A percentile compares a stretch with the other conserved stretches of the same genome.
phyloP scores from a whole-genome alignment of 2,113 vertebrate genomes.

The Engraulis encrasicolus region DNA sequence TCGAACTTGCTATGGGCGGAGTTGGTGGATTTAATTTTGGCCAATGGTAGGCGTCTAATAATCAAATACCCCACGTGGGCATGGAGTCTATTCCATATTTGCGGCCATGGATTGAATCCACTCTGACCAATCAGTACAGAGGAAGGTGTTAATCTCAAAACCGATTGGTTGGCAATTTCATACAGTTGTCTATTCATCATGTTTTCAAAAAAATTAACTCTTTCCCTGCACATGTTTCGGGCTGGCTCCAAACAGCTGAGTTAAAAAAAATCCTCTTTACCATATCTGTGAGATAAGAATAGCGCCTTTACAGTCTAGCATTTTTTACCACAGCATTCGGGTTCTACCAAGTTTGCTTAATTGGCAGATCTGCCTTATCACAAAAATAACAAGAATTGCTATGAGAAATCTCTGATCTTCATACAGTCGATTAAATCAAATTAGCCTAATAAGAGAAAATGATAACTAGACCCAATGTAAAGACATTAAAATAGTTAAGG shows the following conservation, averaged over 20 bases:
- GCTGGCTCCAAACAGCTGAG: conserved; percentile 14
- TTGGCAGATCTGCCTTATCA: background rate
- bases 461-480: background rate
- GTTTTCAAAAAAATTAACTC: conserved; percentile 73
- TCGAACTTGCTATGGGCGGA: conserved; percentile 46
- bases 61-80: conserved; percentile 72
- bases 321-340: conserved; percentile 3
- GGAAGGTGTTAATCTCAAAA: conserved; percentile 72
- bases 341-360: conserved; percentile 21
- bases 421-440: conserved; percentile 7
- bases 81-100: conserved; percentile 56
- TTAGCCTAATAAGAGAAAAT: conserved; percentile 1
- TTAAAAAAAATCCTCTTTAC: background rate
- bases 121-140: conserved; percentile 66
- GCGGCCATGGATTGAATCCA: conserved; percentile 41
- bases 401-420: conserved; percentile 1
- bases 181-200: conserved; percentile 72
- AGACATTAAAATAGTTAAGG: background rate
- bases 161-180: conserved; percentile 73
- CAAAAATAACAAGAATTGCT: background rate
- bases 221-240: conserved; percentile 63
- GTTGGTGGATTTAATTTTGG: background rate
- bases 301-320: background rate
- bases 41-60: conserved; percentile 56
- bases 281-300: background rate